phyloP scores from a whole-genome alignment of 2,113 vertebrate genomes.

The Tyto alba region DNA sequence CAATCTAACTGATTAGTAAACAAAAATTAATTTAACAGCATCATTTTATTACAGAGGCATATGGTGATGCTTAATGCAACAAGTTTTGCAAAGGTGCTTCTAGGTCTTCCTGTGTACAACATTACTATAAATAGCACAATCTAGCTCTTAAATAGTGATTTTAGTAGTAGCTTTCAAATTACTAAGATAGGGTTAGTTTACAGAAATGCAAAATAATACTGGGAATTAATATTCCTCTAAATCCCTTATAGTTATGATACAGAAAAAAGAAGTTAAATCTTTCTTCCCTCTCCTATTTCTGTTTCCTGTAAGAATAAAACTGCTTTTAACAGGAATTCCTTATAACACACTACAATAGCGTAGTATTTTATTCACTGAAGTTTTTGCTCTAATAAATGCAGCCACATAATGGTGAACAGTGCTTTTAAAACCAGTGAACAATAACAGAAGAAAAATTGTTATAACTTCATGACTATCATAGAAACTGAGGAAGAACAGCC shows the following conservation, averaged over 20 bases:
- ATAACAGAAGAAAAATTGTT: neutral
- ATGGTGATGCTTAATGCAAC: neutral
- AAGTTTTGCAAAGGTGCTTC: neutral
- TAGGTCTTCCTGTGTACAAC: neutral
- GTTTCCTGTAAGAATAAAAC: neutral
- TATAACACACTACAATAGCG: neutral
- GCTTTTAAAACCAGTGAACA: neutral
- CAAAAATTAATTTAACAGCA: neutral
- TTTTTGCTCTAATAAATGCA: neutral
- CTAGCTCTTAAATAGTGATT: neutral
- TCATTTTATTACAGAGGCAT: neutral
- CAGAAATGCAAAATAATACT: neutral
- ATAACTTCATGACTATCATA: neutral
- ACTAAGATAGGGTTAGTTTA: neutral
- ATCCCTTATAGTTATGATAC: neutral
- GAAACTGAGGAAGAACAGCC: neutral
- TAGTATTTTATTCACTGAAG: neutral
- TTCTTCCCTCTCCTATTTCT: neutral
- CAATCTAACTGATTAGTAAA: neutral
- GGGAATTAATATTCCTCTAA: neutral
- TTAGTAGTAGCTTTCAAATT: neutral
- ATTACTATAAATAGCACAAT: neutral
- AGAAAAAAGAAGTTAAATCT: neutral
- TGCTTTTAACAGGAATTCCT: neutral
- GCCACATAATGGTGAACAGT: neutral